Evolutionary conservation across 92 coral and sea anemone genomes (phyloP).

Genomic region (Epizoanthus rinbou): DNA sequence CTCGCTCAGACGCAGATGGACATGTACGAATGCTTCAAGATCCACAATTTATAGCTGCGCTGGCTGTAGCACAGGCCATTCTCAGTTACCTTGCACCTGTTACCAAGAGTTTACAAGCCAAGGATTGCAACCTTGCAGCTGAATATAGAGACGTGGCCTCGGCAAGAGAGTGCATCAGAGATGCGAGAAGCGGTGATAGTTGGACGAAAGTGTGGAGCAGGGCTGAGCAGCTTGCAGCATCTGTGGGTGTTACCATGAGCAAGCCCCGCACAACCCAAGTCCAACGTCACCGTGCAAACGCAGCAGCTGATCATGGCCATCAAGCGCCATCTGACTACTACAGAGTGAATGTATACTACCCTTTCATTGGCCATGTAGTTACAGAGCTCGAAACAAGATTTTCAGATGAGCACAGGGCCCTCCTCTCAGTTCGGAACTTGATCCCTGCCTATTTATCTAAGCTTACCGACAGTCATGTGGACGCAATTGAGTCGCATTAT

Average conservation of each 20-base stretch:
- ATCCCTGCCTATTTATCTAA: slow-evolving; percentile 24
- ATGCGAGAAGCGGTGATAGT: slow-evolving; percentile 42
- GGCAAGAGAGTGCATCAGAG: slow-evolving; percentile 43
- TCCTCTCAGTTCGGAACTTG: too few species aligned
- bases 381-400: slow-evolving; percentile 40
- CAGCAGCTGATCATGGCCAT: slow-evolving; percentile 25
- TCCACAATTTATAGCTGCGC: slow-evolving; percentile 54
- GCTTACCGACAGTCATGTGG: slow-evolving; percentile 16
- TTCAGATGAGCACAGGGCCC: slow-evolving; percentile 41
- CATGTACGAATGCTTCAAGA: slow-evolving; percentile 52
- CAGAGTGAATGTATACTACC: slow-evolving; percentile 53
- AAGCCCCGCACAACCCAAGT: slow-evolving; percentile 48
- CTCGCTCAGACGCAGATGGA: slow-evolving; percentile 49
- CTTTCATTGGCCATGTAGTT: slow-evolving; percentile 43
- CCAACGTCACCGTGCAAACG: slow-evolving; percentile 52
- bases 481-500: slow-evolving; percentile 22
- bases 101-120: slow-evolving; percentile 56
- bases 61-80: slow-evolving; percentile 50
- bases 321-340: slow-evolving; percentile 44
- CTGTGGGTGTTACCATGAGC: slow-evolving; percentile 40
- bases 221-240: slow-evolving; percentile 41
- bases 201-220: slow-evolving; percentile 52
- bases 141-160: slow-evolving; percentile 47
- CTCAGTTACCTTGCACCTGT: slow-evolving; percentile 55
- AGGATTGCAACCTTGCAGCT: slow-evolving; percentile 58